phyloP scores from a whole-genome alignment of 1,140 invertebrate genomes.

The Drosophila virilis region DNA sequence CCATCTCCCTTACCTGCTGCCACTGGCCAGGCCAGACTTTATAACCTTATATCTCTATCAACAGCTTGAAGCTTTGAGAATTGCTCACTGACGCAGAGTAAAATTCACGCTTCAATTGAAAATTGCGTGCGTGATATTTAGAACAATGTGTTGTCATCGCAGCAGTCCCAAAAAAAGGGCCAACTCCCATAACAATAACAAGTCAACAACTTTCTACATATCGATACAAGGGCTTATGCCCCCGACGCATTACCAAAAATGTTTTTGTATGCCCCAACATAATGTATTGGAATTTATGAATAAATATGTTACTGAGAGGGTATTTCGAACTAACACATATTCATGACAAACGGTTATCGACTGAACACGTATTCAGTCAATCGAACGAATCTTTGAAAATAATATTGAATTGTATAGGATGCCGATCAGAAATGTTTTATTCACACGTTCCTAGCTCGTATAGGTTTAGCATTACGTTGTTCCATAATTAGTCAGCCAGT shows the following conservation, averaged over 20 bases:
- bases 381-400: too few species aligned
- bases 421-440: too few species aligned
- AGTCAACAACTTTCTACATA: conserved; percentile 20
- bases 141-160: conserved; percentile 79
- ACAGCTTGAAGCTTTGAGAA: conserved; percentile 67
- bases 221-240: conserved; percentile 5
- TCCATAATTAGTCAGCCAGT: too few species aligned
- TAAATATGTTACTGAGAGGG: not conserved
- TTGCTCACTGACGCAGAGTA: conserved; percentile 72
- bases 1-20: not conserved
- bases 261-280: not conserved
- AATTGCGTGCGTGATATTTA: conserved; percentile 75
- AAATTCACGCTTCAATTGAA: conserved; percentile 80
- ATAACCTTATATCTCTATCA: conserved; percentile 77
- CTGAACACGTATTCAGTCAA: too few species aligned
- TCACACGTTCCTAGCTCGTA: too few species aligned
- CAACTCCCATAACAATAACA: conserved; percentile 58
- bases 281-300: not conserved
- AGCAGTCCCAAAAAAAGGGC: conserved; percentile 37
- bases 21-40: conserved; percentile 49
- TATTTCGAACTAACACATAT: too few species aligned
- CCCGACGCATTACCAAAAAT: not conserved
- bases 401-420: too few species aligned
- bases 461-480: too few species aligned
- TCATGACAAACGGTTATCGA: too few species aligned